Evolutionary conservation across 2,888 invertebrate genomes (phyloP), one percentile per base, ranked within the genome.

Genomic region (Ectemnius cavifrons): DNA sequence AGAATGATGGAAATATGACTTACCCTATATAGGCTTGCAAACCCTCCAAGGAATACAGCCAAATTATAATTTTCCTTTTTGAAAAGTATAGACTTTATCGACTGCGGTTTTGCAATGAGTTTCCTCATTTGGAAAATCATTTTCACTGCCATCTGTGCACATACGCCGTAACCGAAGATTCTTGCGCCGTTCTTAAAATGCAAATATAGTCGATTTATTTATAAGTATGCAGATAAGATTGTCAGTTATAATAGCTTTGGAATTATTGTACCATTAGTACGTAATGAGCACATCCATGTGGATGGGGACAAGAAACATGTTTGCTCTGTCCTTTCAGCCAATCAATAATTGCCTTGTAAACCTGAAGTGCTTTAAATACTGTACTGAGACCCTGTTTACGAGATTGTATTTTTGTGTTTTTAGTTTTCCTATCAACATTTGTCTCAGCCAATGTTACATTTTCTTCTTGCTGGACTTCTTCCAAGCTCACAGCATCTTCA

Each of bases 1-100:
- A 8, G 37, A 63, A 14, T 62, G 4, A 64, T 63, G 89, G 45
- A 18, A n/a, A 13, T 11, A 49, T 91, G 52, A 2, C 52, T 52
- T 52, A 95, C 96, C 91, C 94, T 94, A 87, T 94, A 96, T 49
- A 94, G 86, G 62, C 94, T 94, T 4, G 94, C 92, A 87, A 95
- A 95, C 79, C 94, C 93, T 62, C 95, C 95, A 80, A 96, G 91
- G 86, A 95, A 95, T 63, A 93, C 88, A 52, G 94, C 96, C 76
- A 96, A 89, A 81, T 93, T 93, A 6, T 95, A 86, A 28, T 92
- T 94, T 74, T 92, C 92, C 77, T 88, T 92, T 81, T 92, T 92
- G 61, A 94, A 92, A 58, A 95, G 87, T 20, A 92, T 91, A 59
- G 91, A 91, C 60, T 91, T 91, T 69, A 94, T 88, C 46, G 91